These are phyloP conservation scores for Corythornis cristatus DNA, from an alignment of 2,113 vertebrate species.

Conservation along the genomic window DNA sequence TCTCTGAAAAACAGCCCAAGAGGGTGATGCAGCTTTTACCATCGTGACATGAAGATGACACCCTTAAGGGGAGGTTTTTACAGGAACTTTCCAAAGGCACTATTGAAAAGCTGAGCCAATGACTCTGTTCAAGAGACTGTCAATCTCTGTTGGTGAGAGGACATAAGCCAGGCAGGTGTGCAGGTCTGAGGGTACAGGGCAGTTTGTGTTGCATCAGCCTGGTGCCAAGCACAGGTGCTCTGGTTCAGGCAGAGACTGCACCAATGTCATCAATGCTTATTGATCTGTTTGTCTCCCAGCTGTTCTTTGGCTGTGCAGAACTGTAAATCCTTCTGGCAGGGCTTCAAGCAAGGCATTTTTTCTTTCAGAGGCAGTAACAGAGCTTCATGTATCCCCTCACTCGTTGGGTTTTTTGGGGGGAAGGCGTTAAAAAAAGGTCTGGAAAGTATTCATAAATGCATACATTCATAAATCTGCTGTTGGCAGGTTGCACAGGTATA, in stretches of 20 bases:
- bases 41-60: fast-evolving
- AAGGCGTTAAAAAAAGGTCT: neutral
- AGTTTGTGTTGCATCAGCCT: fast-evolving
- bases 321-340: neutral
- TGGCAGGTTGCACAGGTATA: neutral
- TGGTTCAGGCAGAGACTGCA: neutral
- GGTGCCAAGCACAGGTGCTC: neutral
- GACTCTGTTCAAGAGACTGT: neutral
- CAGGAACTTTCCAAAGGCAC: neutral
- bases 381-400: neutral
- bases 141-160: neutral
- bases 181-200: neutral
- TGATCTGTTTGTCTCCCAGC: neutral
- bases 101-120: neutral
- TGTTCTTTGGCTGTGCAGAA: neutral
- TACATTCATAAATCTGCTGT: neutral
- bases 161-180: fast-evolving
- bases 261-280: neutral
- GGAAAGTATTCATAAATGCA: neutral
- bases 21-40: neutral
- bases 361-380: neutral
- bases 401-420: fast-evolving
- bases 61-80: neutral
- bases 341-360: neutral
- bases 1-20: neutral